These are phyloP conservation scores for Pristionchus arcanus DNA, from an alignment of 2,888 invertebrate genomes.

Conservation along the genomic window DNA sequence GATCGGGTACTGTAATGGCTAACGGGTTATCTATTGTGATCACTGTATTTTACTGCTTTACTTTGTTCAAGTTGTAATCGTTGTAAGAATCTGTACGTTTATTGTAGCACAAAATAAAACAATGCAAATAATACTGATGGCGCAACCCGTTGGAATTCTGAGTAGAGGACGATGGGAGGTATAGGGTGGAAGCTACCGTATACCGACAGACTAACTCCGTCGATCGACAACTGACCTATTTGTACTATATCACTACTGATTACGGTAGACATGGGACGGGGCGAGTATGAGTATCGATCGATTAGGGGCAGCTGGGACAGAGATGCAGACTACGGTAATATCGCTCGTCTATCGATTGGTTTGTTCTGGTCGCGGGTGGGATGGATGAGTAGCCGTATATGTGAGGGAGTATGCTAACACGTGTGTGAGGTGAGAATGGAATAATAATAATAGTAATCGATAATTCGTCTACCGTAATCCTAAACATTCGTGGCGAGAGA, in stretches of 20 bases:
- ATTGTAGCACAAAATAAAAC: slow-evolving; percentile 26
- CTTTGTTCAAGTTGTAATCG: not conserved
- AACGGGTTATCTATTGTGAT: not conserved
- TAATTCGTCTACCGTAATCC: slow-evolving; percentile 35
- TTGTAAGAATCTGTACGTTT: not conserved
- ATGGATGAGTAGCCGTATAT: slow-evolving; percentile 39
- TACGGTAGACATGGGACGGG: slow-evolving; percentile 9
- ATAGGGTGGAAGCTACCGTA: not conserved
- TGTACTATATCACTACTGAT: slow-evolving; percentile 10
- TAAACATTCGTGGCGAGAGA: slow-evolving; percentile 21
- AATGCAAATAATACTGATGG: not conserved
- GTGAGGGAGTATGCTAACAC: slow-evolving; percentile 47
- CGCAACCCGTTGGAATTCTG: slow-evolving; percentile 41
- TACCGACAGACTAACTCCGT: not conserved
- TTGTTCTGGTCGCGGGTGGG: not conserved
- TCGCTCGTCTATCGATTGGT: slow-evolving; percentile 25
- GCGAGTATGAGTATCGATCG: slow-evolving; percentile 21
- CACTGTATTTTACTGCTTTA: not conserved
- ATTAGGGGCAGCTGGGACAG: not conserved
- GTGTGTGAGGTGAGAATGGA: not conserved
- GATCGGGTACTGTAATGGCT: not conserved
- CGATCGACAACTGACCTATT: slow-evolving; percentile 21
- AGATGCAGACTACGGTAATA: slow-evolving; percentile 19
- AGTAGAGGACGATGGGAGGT: slow-evolving; percentile 32
- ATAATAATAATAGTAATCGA: slow-evolving; percentile 13